Conservation (phyloP, 1,140 invertebrate species). For the Procambarus clarkii region DNA sequence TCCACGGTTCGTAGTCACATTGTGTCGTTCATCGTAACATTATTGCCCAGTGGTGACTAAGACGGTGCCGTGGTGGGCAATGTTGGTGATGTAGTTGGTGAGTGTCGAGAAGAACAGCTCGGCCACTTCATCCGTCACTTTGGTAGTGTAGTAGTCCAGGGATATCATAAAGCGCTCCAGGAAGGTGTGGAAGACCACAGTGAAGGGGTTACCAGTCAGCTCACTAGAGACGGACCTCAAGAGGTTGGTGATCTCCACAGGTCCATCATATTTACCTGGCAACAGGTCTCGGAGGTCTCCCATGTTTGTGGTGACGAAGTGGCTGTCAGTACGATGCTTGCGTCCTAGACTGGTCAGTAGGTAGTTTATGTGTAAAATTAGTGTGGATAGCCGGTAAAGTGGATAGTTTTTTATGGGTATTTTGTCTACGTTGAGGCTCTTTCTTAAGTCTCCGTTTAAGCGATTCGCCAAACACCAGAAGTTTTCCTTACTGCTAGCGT, state of each 20-base stretch:
- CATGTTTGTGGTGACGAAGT: conserved; percentile 48
- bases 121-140: not conserved
- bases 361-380: conserved; percentile 14
- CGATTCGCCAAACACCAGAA: conserved; percentile 23
- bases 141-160: conserved; percentile 38
- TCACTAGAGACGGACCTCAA: conserved; percentile 7
- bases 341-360: not conserved
- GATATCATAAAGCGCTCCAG: not conserved
- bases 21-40: not conserved
- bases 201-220: conserved; percentile 13
- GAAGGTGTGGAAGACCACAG: conserved; percentile 38
- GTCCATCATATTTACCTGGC: conserved; percentile 7
- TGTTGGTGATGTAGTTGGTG: not conserved
- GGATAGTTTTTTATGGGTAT: conserved; percentile 8
- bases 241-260: conserved; percentile 13
- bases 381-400: conserved; percentile 10
- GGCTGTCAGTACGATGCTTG: conserved; percentile 27
- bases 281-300: conserved; percentile 23
- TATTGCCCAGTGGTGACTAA: not conserved
- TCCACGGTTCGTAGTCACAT: too few species aligned
- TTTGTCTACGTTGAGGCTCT: not conserved
- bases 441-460: not conserved
- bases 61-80: not conserved
- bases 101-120: conserved; percentile 28
- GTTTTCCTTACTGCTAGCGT: not conserved